phyloP scores from a whole-genome alignment of 2,113 vertebrate genomes.

The Fregata magnificens region DNA sequence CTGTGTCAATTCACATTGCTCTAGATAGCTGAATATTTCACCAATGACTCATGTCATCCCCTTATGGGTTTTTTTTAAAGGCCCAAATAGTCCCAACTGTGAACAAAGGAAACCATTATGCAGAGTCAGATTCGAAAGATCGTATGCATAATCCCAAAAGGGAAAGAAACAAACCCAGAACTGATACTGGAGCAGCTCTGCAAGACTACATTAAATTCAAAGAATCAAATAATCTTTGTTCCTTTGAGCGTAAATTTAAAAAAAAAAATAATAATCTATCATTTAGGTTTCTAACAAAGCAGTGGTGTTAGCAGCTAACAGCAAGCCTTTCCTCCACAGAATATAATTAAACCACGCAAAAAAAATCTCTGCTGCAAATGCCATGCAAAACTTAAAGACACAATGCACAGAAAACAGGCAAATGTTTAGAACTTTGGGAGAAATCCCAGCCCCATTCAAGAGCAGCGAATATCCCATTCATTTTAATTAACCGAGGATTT shows the following conservation, averaged over 20 bases:
- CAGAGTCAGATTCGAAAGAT: background rate
- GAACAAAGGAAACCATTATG: constrained; percentile 54
- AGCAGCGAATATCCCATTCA: background rate
- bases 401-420: background rate
- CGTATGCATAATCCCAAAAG: background rate
- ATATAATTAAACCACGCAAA: background rate
- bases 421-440: rapidly evolving
- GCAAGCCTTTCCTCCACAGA: background rate
- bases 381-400: background rate
- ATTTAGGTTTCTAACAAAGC: background rate
- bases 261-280: too few species aligned
- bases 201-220: background rate
- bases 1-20: background rate
- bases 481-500: background rate
- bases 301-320: background rate
- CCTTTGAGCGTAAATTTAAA: background rate
- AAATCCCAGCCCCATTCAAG: background rate
- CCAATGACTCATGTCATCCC: constrained; percentile 33
- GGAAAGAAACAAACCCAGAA: background rate
- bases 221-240: background rate
- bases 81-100: background rate
- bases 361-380: background rate
- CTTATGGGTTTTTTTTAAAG: background rate
- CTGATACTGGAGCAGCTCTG: background rate
- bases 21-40: background rate